Evolutionary conservation across 2,113 vertebrate genomes (phyloP), one percentile per base, ranked within the genome.

Genomic region (Thinocorus orbignyianus): DNA sequence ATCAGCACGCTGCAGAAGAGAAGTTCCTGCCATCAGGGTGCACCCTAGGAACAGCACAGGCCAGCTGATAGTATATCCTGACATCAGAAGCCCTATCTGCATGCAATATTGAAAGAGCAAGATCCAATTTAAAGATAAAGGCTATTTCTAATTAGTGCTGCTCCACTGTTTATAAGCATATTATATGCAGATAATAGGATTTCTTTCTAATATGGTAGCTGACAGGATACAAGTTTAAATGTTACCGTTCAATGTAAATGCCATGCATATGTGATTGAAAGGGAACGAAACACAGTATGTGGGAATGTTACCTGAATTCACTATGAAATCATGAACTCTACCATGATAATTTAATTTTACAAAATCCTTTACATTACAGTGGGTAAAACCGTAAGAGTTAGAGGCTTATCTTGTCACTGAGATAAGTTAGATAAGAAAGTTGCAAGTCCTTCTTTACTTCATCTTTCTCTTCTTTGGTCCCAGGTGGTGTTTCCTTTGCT

Each of bases 381-480:
- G 96, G 94, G 71, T 93, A 97, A 97, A 98, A 98, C 92, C 30
- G 0, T 97, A 95, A 95, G 97, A 97, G 97, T 96, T 90, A 88
- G 90, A 97, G 86, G 92, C 84, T 93, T 81, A 42, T 81, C 91
- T 97, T 86, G 80, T 68, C 61, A 49, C 72, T 92, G 87, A 87
- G 95, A 91, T 71, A 95, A 83, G 93, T 92, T 86, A 93, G 85
- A n/a, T 83, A 91, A 85, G 93, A 95, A 96, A 90, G 70, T 1
- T 93, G 86, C 82, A 88, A 88, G 87, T 86, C 88, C 73, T 82
- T 48, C 51, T 69, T 99, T 96, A 99, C 60, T 99, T 98, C 62
- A 98, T 90, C 98, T 99, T 99, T 92, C 98, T 99, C 98, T 99
- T 99, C 97, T 98, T 99, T 92, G 98, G 98, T 86, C 98, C 97